phyloP scores from a whole-genome alignment of 2,113 vertebrate genomes.

The Casuarius casuarius region DNA sequence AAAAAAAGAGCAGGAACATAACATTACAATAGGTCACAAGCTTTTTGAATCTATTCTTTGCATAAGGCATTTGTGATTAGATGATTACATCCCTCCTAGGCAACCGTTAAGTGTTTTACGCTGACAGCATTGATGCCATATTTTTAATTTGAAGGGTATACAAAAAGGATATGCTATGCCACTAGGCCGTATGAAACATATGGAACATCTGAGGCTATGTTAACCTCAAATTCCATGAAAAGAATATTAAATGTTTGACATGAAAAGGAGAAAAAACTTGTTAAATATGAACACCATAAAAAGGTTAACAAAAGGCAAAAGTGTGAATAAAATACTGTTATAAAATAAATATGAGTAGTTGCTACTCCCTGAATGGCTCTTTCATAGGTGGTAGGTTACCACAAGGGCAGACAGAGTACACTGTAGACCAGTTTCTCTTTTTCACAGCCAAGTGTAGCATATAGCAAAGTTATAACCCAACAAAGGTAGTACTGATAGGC shows the following conservation, averaged over 20 bases:
- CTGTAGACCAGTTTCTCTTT: not conserved
- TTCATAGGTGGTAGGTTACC: not conserved
- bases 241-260: not conserved
- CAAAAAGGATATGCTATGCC: not conserved
- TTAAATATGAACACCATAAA: not conserved
- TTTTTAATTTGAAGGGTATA: not conserved
- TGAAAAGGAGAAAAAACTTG: not conserved
- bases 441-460: not conserved
- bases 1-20: not conserved
- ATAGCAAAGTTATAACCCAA: not conserved
- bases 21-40: not conserved
- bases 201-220: not conserved
- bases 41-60: not conserved
- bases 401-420: not conserved
- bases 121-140: not conserved
- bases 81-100: not conserved
- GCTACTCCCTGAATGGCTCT: not conserved
- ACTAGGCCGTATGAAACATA: not conserved
- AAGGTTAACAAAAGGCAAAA: not conserved
- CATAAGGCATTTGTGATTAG: not conserved
- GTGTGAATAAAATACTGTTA: not conserved
- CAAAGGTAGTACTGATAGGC: not conserved
- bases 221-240: not conserved
- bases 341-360: slow-evolving; percentile 2
- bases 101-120: not conserved